phyloP scores from a whole-genome alignment of 2,113 vertebrate species.

The Corythaixoides concolor region DNA sequence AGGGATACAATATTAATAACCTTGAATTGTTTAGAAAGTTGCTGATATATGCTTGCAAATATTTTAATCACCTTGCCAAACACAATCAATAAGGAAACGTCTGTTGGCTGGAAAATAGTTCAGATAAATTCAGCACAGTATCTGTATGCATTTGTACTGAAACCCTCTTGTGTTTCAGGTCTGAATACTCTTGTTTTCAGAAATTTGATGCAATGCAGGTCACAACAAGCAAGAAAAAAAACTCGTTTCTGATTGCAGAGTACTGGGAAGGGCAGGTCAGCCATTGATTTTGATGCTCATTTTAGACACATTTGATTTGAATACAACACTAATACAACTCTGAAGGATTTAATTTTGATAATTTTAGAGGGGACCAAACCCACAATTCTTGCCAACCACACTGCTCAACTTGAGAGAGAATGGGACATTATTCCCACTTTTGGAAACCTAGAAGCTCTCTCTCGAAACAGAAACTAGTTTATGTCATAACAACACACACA shows the following conservation, averaged over 20 bases:
- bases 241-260: background rate
- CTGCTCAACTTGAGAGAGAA: background rate
- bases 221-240: background rate
- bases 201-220: background rate
- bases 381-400: background rate
- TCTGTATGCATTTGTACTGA: background rate
- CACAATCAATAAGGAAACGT: background rate
- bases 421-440: background rate
- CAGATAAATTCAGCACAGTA: background rate
- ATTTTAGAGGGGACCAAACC: background rate
- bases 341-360: background rate
- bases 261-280: background rate
- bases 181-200: background rate
- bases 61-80: background rate
- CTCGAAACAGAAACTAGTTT: background rate
- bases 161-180: background rate
- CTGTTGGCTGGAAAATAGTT: background rate
- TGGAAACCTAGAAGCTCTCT: background rate
- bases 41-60: background rate
- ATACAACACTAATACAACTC: background rate
- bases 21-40: background rate
- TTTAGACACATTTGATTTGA: background rate
- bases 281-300: background rate
- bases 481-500: background rate
- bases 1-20: background rate